phyloP scores from a whole-genome alignment of 64 coral and sea anemone species.

The Dendronephthya gigantea region DNA sequence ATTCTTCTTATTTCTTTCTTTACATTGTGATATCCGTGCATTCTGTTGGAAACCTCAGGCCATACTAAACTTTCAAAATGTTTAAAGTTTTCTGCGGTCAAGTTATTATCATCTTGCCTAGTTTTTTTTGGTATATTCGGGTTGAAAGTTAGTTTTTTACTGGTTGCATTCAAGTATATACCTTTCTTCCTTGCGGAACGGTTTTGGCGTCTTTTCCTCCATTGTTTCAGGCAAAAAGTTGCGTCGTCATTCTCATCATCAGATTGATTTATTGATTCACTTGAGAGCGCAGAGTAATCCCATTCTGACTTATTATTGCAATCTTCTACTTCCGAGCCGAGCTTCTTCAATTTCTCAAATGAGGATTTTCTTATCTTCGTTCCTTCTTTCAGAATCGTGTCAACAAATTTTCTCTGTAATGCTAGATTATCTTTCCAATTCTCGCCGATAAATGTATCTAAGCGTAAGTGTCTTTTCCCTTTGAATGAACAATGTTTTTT shows the following conservation, averaged over 20 bases:
- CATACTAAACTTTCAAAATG: too few species aligned
- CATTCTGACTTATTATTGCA: too few species aligned
- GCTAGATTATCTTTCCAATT: slow-evolving; percentile 9
- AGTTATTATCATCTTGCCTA: neutral
- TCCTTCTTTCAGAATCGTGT: neutral
- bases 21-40: neutral
- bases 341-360: neutral
- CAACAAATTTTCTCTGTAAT: slow-evolving; percentile 8
- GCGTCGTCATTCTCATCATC: neutral
- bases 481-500: slow-evolving; percentile 28
- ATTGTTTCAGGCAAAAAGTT: neutral
- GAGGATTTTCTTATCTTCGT: neutral
- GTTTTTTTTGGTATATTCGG: neutral
- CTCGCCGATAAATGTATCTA: slow-evolving; percentile 13
- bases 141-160: neutral
- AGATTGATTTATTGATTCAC: neutral
- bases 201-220: neutral
- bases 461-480: neutral
- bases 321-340: too few species aligned
- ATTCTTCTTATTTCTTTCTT: neutral
- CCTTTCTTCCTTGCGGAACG: neutral
- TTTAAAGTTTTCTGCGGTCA: neutral
- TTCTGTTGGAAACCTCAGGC: too few species aligned
- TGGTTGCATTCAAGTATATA: neutral
- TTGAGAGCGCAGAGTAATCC: too few species aligned